Evolutionary conservation across 2,797 vertebrate genomes (phyloP).

Genomic region (Florisuga fusca): DNA sequence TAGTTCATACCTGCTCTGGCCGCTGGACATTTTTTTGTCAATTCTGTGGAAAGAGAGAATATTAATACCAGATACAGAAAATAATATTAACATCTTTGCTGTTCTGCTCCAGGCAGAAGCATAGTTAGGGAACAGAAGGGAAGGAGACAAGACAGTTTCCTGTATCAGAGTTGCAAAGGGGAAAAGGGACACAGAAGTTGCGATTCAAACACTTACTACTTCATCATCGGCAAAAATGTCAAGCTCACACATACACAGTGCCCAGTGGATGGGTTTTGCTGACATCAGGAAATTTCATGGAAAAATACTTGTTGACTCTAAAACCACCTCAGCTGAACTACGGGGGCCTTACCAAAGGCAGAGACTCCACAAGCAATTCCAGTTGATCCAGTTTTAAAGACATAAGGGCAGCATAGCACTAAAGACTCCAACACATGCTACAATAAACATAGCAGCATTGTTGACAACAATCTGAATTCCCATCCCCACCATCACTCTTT

Average conservation of each 20-base stretch:
- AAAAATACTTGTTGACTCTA: not conserved
- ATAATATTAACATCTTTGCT: not conserved
- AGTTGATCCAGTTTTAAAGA: not conserved
- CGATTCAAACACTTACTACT: not conserved
- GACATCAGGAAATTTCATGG: not conserved
- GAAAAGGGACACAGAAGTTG: not conserved
- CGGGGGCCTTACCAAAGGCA: not conserved
- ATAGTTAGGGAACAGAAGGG: not conserved
- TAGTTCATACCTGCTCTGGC: constrained; percentile 85
- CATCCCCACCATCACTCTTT: not conserved
- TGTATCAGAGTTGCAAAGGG: not conserved
- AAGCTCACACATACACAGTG: not conserved
- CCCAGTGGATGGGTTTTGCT: not conserved
- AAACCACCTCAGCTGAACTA: not conserved
- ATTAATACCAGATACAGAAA: not conserved
- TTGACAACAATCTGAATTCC: not conserved
- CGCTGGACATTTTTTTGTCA: constrained; percentile 88
- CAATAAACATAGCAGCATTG: not conserved
- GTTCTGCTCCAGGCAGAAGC: not conserved
- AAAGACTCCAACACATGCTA: not conserved
- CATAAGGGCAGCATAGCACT: not conserved
- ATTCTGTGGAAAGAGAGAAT: constrained; percentile 75
- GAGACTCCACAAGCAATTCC: not conserved
- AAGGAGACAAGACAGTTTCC: not conserved
- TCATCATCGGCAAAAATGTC: not conserved